Base-by-base conservation (phyloP, 2,888 invertebrate species). In the Drosophila flavopinicola region DNA sequence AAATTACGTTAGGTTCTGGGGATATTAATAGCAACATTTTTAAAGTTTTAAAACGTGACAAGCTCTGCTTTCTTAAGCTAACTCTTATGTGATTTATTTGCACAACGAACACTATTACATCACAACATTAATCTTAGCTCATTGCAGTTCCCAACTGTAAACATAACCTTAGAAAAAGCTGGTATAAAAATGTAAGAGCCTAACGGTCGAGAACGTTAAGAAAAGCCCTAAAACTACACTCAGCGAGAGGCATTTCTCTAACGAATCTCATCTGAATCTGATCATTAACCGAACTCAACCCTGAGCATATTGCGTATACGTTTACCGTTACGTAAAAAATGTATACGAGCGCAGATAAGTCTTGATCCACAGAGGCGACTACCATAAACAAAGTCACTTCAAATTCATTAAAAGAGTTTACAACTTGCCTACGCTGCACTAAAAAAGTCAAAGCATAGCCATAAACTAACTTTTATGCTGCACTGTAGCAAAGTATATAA, bases 321-420 rank as follows among this genome's bases (percentile, higher is more conserved):
- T 29, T 30, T 15, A 1, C 15, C 10, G 29, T 52, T 23, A 24
- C 1, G 13, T 29, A 20, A 35, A 15, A 58, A 52, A 23, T 25
- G 35, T 49, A 23, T 4, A 5, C 10, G 15, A 38, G 37, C 15
- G 29, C 20, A 20, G 11, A n/a, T 17, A 11, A 5, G 25, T 24
- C 10, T 35, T 23, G n/a, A 27, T n/a, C 20, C 27, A 23, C 6
- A 35, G 30, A 25, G 4, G 15, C 7, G 7, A 23, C 10, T 42
- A 42, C 37, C 35, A 58, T 68, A 60, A 60, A 65, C n/a, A 51
- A 23, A 78, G 48, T 59, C 42, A 44, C 41, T 53, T 48, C 44
- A 52, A 52, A 54, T 73, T 84, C 73, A 74, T 74, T 58, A 73
- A n/a, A n/a, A 30, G 13, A 35, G 11, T 48, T 74, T 52, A 56